A percentile compares a stretch with the other conserved stretches of the same genome.
Conservation (phyloP, 2,888 invertebrate species). For the Polia nebulosa region DNA sequence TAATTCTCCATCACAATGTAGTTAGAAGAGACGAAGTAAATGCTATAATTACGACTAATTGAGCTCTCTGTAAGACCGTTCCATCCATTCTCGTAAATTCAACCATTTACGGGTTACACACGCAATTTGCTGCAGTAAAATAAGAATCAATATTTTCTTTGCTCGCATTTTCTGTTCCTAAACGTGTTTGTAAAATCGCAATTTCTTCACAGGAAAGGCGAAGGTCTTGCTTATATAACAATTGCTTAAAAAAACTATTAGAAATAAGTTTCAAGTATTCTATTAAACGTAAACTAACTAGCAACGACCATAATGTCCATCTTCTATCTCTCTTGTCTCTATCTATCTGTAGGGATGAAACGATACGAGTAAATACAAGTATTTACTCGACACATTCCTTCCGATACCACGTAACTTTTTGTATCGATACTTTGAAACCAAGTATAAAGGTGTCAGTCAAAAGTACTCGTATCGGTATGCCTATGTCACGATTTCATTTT, state of each 20-base stretch:
- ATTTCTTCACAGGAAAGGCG: neutral
- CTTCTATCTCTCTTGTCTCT: neutral
- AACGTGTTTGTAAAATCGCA: neutral
- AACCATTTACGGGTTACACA: neutral
- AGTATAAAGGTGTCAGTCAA: too few species aligned
- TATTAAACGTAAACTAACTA: neutral
- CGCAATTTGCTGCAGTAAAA: conserved; percentile 26
- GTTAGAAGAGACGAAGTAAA: neutral
- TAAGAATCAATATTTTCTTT: conserved; percentile 5
- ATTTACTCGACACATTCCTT: too few species aligned
- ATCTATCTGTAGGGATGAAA: too few species aligned
- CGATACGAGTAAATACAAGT: too few species aligned
- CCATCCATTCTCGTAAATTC: conserved; percentile 3
- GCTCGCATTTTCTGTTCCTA: neutral
- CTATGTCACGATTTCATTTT: too few species aligned
- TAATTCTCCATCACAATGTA: too few species aligned
- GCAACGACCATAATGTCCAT: neutral
- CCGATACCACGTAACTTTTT: too few species aligned
- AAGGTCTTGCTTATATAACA: neutral
- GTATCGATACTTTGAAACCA: too few species aligned
- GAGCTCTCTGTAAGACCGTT: too few species aligned
- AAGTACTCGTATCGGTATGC: too few species aligned
- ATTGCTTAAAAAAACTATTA: neutral
- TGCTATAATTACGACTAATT: conserved; percentile 2
- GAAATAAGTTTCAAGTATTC: neutral